Percentiles rank a stretch among this genome's conserved stretches.
Evolutionary conservation across 2,113 vertebrate genomes (phyloP).

Genomic region (Ophiodon elongatus): DNA sequence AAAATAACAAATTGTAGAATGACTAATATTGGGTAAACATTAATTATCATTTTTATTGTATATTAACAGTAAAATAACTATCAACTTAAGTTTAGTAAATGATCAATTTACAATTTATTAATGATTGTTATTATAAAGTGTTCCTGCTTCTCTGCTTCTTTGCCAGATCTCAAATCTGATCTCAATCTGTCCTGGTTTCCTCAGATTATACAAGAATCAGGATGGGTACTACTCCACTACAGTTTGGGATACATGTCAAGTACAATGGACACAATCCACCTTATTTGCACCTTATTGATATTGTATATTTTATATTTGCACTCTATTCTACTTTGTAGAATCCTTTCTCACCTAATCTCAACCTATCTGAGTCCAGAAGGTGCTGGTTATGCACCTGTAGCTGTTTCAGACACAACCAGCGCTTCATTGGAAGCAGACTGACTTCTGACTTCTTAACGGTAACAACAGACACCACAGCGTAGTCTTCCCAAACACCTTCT

Average conservation of each 20-base stretch:
- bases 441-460: not conserved
- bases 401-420: not conserved
- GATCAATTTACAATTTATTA: too few species aligned
- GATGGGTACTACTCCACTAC: too few species aligned
- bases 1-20: too few species aligned
- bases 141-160: not conserved
- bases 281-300: not conserved
- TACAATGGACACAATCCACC: not conserved
- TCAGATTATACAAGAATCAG: too few species aligned
- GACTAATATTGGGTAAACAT: too few species aligned
- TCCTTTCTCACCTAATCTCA: not conserved
- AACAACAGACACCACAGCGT: not conserved
- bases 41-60: too few species aligned
- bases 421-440: not conserved
- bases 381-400: not conserved
- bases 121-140: too few species aligned
- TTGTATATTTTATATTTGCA: not conserved
- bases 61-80: too few species aligned
- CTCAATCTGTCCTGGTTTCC: not conserved
- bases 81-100: too few species aligned
- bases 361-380: not conserved
- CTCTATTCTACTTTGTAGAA: not conserved
- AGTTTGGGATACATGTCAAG: not conserved
- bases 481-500: not conserved
- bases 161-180: not conserved